Evolutionary conservation across 2,888 invertebrate species (phyloP).

Genomic region (Ceriagrion tenellum): DNA sequence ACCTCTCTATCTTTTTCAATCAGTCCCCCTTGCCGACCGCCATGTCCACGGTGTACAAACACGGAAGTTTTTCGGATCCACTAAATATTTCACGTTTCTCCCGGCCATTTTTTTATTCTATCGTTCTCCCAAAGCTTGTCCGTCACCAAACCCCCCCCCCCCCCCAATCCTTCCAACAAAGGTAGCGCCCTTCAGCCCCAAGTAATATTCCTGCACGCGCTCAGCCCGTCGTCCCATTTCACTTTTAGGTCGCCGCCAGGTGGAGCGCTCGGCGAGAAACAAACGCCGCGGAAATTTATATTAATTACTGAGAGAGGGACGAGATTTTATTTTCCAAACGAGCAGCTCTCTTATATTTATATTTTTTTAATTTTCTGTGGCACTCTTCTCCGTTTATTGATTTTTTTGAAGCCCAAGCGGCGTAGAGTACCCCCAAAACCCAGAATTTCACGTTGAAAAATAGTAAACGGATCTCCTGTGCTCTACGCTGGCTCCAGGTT

Average conservation of each 20-base stretch:
- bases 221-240: background rate
- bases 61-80: background rate
- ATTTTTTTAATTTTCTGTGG: background rate
- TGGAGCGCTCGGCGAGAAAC: background rate
- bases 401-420: background rate
- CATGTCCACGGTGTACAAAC: background rate
- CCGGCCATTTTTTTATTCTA: background rate
- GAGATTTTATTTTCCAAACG: background rate
- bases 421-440: background rate
- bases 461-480: background rate
- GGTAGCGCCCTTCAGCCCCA: background rate
- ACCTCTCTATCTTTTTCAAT: background rate
- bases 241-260: background rate
- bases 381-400: background rate
- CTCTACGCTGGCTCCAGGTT: background rate
- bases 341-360: background rate
- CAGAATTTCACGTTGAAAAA: background rate
- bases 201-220: background rate
- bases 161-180: background rate
- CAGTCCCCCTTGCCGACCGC: background rate
- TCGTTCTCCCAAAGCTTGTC: background rate
- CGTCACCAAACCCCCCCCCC: no score
- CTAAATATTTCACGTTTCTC: background rate
- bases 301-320: background rate
- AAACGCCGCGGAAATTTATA: slow-evolving; percentile 1